Conservation (phyloP, 2,888 invertebrate species). For the Lathronympha strigana region DNA sequence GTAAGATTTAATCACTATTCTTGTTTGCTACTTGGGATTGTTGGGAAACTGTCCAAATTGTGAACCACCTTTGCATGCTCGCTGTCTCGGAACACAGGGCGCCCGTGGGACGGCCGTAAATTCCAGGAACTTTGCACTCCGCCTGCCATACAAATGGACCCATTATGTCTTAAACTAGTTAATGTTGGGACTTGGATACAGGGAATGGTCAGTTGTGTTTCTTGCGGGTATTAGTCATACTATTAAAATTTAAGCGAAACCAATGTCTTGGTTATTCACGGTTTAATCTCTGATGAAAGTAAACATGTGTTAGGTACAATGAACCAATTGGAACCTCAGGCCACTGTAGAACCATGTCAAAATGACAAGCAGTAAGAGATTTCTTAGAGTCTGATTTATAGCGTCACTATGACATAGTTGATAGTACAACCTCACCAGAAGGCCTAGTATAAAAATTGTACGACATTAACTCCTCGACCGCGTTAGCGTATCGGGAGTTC, state of each 20-base stretch:
- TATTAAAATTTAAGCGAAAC: not conserved
- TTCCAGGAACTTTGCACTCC: constrained; percentile 20
- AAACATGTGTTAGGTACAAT: too few relatives aligned
- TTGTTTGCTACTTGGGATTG: not conserved
- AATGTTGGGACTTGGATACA: constrained; percentile 6
- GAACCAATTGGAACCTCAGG: too few relatives aligned
- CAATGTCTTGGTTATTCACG: not conserved
- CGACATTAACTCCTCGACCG: too few relatives aligned
- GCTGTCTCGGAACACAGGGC: constrained; percentile 42
- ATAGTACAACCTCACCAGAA: too few relatives aligned
- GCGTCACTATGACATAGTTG: too few relatives aligned
- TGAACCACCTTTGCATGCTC: constrained; percentile 43
- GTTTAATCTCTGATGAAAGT: too few relatives aligned
- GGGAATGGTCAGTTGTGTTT: not conserved
- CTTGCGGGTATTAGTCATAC: not conserved
- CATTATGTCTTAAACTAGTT: constrained; percentile 22
- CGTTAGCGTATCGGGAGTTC: too few relatives aligned
- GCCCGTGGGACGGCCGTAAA: constrained; percentile 34
- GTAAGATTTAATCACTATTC: too few relatives aligned
- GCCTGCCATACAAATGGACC: constrained; percentile 33
- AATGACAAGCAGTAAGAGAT: too few relatives aligned
- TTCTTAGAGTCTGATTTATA: too few relatives aligned
- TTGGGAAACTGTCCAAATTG: constrained; percentile 40
- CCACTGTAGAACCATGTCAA: too few relatives aligned
- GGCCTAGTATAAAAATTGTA: too few relatives aligned